These are phyloP conservation scores for Alca torda DNA, from an alignment of 2,797 vertebrate species.

Conservation along the genomic window DNA sequence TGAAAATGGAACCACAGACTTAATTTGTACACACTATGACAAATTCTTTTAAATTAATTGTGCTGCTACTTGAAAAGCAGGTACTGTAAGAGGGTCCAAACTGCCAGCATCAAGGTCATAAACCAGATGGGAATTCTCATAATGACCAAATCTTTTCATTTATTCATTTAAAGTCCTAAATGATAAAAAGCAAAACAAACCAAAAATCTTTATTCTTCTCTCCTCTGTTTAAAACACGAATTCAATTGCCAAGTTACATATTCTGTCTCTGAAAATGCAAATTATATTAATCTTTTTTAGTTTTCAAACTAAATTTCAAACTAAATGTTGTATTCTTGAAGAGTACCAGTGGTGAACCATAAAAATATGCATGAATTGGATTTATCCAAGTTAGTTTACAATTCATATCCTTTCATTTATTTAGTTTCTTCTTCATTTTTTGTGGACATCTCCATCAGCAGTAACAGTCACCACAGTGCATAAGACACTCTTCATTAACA, in stretches of 20 bases:
- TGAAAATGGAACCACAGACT: background rate
- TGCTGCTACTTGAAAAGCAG: background rate
- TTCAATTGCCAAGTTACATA: background rate
- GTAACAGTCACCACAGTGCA: background rate
- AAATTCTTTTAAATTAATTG: background rate
- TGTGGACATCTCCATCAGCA: slow-evolving; percentile 12
- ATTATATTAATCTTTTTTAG: background rate
- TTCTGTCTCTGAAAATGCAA: background rate
- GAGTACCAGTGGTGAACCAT: background rate
- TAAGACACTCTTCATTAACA: slow-evolving; percentile 48
- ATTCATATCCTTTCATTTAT: slow-evolving; percentile 2
- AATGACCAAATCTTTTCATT: background rate
- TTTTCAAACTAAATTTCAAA: background rate
- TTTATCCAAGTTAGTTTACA: background rate
- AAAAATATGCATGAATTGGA: slow-evolving; percentile 34
- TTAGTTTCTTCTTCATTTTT: slow-evolving; percentile 14
- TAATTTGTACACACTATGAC: background rate
- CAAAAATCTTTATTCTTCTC: background rate
- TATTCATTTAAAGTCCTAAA: background rate
- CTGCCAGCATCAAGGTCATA: background rate
- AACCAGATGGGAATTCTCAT: background rate
- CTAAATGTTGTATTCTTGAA: background rate
- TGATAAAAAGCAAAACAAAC: background rate
- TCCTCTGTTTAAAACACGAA: background rate
- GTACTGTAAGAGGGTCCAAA: background rate